Evolutionary conservation across 2,888 invertebrate species (phyloP).

Genomic region (Seira sanloemensis): DNA sequence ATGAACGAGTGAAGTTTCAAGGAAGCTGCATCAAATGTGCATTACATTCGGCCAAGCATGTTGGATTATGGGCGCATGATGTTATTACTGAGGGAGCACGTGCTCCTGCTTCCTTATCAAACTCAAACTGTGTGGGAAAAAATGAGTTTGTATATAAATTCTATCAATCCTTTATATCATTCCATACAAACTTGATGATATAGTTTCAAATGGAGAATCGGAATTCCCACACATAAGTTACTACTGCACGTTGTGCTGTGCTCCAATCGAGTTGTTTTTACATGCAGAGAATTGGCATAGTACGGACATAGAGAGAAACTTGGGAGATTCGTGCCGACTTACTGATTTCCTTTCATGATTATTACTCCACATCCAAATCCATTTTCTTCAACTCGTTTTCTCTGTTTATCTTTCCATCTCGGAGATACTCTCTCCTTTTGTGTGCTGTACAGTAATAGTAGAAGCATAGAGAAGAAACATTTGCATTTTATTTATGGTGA

Average conservation of each 20-base stretch:
- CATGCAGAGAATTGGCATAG: too few species aligned
- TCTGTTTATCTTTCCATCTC: slow-evolving; percentile 57
- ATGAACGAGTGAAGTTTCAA: not conserved
- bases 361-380: slow-evolving; percentile 39
- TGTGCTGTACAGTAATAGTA: not conserved
- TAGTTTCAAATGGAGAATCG: too few species aligned
- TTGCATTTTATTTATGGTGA: slow-evolving; percentile 28
- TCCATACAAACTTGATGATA: too few species aligned
- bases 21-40: not conserved
- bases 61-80: not conserved
- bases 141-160: too few species aligned
- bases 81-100: not conserved
- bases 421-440: slow-evolving; percentile 42
- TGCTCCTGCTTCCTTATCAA: not conserved
- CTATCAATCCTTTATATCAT: too few species aligned
- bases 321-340: slow-evolving; percentile 50
- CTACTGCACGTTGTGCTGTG: too few species aligned
- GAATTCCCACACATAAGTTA: too few species aligned
- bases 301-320: too few species aligned
- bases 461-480: too few species aligned
- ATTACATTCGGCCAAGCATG: not conserved
- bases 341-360: slow-evolving; percentile 46
- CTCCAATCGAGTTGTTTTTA: too few species aligned
- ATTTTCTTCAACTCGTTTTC: slow-evolving; percentile 29
- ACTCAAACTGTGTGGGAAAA: not conserved